Evolutionary conservation across 2,888 invertebrate species (phyloP), one percentile per base, ranked within the genome.

Genomic region (Leptopilina syphax): DNA sequence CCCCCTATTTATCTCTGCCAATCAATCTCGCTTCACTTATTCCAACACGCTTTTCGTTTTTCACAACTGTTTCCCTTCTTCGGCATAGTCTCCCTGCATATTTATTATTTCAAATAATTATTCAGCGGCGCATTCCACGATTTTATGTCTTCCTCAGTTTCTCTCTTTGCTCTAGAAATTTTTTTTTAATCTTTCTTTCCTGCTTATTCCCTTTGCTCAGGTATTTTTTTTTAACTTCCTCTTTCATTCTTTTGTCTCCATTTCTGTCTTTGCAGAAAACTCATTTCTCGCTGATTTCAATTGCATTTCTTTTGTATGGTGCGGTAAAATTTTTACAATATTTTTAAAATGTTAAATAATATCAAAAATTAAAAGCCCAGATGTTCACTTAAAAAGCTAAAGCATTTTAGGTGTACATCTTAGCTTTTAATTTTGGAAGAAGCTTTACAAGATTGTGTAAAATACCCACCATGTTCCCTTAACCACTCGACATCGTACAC

Each of bases 1-100:
- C 54, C 78, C 50, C 67, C 44, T 67, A 68, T 78, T 67, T 78
- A 57, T 66, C 78, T 78, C 78, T 44, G 78, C 78, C 77, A 77
- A 77, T 77, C 77, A 77, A 65, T 65, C 65, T 60, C 57, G 18
- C 73, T 73, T 60, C 57, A 34, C 27, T 54, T 57, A 57, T 73
- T 73, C 41, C 34, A 73, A 47, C 34, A 27, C 34, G 9, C 18
- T 70, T 57, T 70, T 70, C n/a, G 5, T 73, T 73, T 73, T 73
- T 57, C 54, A 73, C 54, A 1, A n/a, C 34, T 73, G 27, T 73
- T 50, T 50, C 50, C 50, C 57, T 27, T 34, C 27, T 27, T 34
- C 6, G 34, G 41, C 54, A 12, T 8, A 44, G 44, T 44, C 34
- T 57, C 7, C 24, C 41, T 73, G 34, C 63, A 18, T 57, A 73